A percentile compares a stretch with the other conserved stretches of the same genome.
Conservation (phyloP, 2,888 invertebrate genomes). For the Pherbina coryleti region DNA sequence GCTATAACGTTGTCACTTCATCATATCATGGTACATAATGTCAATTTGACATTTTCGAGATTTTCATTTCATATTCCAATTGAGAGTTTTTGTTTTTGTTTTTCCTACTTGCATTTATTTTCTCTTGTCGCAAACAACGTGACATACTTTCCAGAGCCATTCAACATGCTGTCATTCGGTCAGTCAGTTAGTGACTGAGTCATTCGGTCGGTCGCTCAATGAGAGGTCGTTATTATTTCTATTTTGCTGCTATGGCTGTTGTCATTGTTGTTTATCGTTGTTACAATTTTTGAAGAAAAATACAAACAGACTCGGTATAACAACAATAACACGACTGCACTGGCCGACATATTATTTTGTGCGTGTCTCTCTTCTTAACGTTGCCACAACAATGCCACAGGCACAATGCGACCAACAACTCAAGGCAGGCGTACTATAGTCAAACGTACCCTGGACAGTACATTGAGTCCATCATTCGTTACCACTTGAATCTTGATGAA, state of each 20-base stretch:
- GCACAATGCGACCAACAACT: no score
- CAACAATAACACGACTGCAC: neutral
- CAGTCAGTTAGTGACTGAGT: neutral
- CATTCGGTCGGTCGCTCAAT: neutral
- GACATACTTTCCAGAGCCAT: neutral
- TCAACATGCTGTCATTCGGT: neutral
- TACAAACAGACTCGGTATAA: neutral
- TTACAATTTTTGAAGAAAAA: neutral
- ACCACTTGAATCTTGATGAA: constrained; percentile 24
- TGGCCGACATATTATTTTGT: neutral
- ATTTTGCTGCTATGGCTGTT: neutral
- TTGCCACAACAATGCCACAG: no score
- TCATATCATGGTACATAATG: neutral
- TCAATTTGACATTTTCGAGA: neutral
- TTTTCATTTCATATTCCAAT: neutral
- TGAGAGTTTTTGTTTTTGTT: no score
- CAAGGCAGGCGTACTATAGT: no score
- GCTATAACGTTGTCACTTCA: neutral
- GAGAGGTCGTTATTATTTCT: neutral
- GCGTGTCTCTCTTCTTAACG: no score
- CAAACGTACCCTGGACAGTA: no score
- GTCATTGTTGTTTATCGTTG: neutral
- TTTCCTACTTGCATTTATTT: no score
- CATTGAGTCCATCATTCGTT: neutral
- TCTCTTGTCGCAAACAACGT: neutral